These are phyloP conservation scores for Oegoconia quadripuncta DNA, from an alignment of 2,888 invertebrate species.

Conservation along the genomic window DNA sequence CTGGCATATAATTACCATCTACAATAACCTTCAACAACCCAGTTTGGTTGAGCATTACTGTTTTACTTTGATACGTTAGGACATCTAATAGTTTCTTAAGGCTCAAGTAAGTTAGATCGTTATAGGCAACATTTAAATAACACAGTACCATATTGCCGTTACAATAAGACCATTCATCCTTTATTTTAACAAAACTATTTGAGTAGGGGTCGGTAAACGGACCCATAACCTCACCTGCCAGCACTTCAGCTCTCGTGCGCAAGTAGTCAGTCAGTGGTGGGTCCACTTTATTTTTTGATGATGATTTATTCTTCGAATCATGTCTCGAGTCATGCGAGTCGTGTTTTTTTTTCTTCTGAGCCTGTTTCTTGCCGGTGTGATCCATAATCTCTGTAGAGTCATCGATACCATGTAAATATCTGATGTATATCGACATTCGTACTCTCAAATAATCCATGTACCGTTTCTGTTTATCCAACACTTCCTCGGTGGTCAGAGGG, in stretches of 20 bases:
- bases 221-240: slow-evolving; percentile 32
- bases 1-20: slow-evolving; percentile 48
- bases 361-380: too few relatives aligned
- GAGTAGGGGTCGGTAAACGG: slow-evolving; percentile 38
- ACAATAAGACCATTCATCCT: slow-evolving; percentile 28
- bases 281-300: not conserved
- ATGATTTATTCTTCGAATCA: not conserved
- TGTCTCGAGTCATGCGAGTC: too few relatives aligned
- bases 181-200: slow-evolving; percentile 17
- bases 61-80: slow-evolving; percentile 34
- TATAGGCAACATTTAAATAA: slow-evolving; percentile 52
- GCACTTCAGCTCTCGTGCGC: slow-evolving; percentile 30
- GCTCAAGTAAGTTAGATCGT: slow-evolving; percentile 36
- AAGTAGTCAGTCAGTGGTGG: slow-evolving; percentile 13
- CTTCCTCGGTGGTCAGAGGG: slow-evolving; percentile 38
- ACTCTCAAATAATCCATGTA: slow-evolving; percentile 22
- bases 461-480: slow-evolving; percentile 25
- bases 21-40: slow-evolving; percentile 43
- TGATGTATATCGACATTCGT: slow-evolving; percentile 16
- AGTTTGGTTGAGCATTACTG: slow-evolving; percentile 21
- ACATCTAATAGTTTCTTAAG: slow-evolving; percentile 35
- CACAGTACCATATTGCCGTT: slow-evolving; percentile 43
- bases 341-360: too few relatives aligned
- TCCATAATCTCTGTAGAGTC: too few relatives aligned
- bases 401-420: slow-evolving; percentile 19